These are phyloP conservation scores for Hemiscyllium ocellatum DNA, from an alignment of 2,113 vertebrate species.

Conservation along the genomic window DNA sequence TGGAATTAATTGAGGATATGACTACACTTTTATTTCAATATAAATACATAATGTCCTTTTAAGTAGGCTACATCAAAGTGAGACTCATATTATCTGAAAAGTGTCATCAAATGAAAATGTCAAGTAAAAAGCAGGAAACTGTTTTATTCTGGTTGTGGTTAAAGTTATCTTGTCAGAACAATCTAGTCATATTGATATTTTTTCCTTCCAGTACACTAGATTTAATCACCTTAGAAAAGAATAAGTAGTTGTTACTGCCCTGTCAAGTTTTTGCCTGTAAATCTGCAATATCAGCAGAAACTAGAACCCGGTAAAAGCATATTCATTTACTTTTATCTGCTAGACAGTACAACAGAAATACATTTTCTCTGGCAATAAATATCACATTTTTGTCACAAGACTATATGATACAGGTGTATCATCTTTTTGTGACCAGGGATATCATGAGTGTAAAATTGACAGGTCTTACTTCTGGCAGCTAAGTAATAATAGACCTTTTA, in stretches of 20 bases:
- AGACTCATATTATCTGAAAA: neutral
- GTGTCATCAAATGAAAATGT: neutral
- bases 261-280: neutral
- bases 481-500: neutral
- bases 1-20: neutral
- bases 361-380: neutral
- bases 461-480: neutral
- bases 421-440: neutral
- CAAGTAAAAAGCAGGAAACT: neutral
- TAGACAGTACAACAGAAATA: neutral
- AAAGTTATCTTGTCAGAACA: neutral
- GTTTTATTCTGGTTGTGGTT: slow-evolving; percentile 7
- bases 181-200: neutral
- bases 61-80: neutral
- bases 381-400: slow-evolving; percentile 27
- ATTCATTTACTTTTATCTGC: neutral
- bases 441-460: neutral
- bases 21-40: neutral
- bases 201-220: neutral
- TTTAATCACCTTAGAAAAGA: neutral
- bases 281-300: slow-evolving; percentile 3
- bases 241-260: neutral
- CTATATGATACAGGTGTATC: slow-evolving; percentile 20
- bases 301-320: neutral
- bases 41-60: neutral